A percentile compares a stretch with the other conserved stretches of the same genome.
Conservation (phyloP, 2,113 vertebrate species). For the Pardalotus punctatus region DNA sequence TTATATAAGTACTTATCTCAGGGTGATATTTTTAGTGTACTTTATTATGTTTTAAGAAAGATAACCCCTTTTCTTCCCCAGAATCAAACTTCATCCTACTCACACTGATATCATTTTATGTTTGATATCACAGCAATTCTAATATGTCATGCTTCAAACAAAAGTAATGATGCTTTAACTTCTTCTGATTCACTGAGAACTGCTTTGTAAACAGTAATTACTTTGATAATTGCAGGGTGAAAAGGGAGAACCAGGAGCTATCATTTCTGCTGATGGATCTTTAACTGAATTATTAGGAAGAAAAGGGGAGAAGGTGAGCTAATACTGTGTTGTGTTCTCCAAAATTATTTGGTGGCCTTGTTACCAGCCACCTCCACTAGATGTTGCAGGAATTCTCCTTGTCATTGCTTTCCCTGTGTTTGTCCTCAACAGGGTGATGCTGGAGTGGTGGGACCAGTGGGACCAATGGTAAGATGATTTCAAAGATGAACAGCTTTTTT, state of each 20-base stretch:
- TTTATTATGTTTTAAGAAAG: background rate
- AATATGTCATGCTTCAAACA: background rate
- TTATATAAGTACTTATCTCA: background rate
- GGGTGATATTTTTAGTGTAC: background rate
- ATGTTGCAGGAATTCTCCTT: background rate
- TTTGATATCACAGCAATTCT: background rate
- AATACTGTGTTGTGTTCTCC: background rate
- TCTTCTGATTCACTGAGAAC: background rate
- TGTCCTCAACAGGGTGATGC: slow-evolving; percentile 80
- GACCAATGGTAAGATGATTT: slow-evolving; percentile 77
- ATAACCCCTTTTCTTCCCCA: background rate
- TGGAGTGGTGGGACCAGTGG: slow-evolving; percentile 75
- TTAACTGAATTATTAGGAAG: slow-evolving; percentile 65
- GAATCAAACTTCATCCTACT: background rate
- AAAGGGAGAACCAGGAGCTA: slow-evolving; percentile 85
- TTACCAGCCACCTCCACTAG: background rate
- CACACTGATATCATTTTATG: background rate
- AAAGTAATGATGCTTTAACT: background rate
- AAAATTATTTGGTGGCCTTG: background rate
- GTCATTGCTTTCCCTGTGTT: background rate
- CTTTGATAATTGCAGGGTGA: slow-evolving; percentile 81
- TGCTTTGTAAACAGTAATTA: background rate
- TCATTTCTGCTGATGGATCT: slow-evolving; percentile 74
- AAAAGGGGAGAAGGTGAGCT: slow-evolving; percentile 78
- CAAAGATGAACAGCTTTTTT: background rate